Conservation (phyloP, 1,140 invertebrate species). For the Lethocerus indicus region DNA sequence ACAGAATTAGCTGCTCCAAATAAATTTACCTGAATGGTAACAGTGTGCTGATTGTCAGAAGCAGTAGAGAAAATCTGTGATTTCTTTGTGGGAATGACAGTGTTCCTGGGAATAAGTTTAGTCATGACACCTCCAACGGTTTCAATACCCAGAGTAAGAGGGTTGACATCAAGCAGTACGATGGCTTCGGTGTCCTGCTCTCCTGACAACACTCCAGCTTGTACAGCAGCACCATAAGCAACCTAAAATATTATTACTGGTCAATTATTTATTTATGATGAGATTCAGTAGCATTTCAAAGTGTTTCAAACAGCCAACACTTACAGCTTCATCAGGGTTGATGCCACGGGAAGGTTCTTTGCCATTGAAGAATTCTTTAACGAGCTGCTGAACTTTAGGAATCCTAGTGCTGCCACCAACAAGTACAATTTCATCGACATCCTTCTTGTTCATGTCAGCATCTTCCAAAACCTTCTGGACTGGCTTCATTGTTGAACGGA, state of each 20-base stretch:
- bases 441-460: conserved; percentile 96
- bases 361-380: conserved; percentile 97
- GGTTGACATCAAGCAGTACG: conserved; percentile 94
- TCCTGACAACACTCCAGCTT: conserved; percentile 79
- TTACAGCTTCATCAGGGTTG: conserved; percentile 89
- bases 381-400: conserved; percentile 95
- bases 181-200: conserved; percentile 93
- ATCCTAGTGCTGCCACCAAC: conserved; percentile 99
- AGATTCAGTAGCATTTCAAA: no score
- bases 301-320: conserved; percentile 4
- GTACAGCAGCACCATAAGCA: conserved; percentile 96
- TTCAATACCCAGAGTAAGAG: conserved; percentile 97
- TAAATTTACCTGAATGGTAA: conserved; percentile 69
- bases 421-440: conserved; percentile 96
- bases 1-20: not conserved
- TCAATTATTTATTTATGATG: no score
- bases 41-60: conserved; percentile 96
- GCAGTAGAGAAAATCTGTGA: conserved; percentile 99
- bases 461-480: conserved; percentile 97
- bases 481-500: conserved; percentile 95
- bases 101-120: conserved; percentile 94
- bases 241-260: conserved; percentile 24
- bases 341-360: conserved; percentile 96
- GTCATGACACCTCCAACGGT: conserved; percentile 99
- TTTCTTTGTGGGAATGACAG: conserved; percentile 99